Base-by-base conservation (phyloP, 1,140 invertebrate genomes). In the Cryptotermes secundus region DNA sequence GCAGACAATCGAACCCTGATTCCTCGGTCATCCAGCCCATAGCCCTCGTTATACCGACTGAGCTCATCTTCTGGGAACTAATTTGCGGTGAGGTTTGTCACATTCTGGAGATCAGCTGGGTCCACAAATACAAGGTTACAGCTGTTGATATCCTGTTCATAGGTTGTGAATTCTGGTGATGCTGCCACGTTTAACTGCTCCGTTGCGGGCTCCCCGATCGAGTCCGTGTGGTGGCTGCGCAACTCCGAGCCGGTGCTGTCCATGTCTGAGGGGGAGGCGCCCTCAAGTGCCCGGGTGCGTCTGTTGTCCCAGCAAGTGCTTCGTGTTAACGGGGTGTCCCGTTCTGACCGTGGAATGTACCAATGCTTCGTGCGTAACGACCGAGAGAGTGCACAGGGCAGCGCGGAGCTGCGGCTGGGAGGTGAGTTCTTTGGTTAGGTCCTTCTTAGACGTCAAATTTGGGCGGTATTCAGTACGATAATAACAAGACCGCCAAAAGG, bases 201-300 rank as follows among this genome's bases (percentile, higher is more conserved):
- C 86, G 85, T 86, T 85, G 87, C 86, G 86, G 91, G 90, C 85
- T 91, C 91, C 87, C 90, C 90, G 82, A 89, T 90, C 80, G 88
- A 90, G 79, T 89, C 88, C 45, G 88, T 91, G 82, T 89, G 89
- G 85, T 92, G 92, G 92, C 87, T 90, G 84, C 92, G 92, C 88
- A 91, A 96, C 87, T 94, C 94, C 1, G 92, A 93, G 84, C 91
- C 92, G 4, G 89, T 96, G 26, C 26, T 72, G n/a, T 16, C 59
- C 59, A 81, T 88, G 90, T 59, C 93, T 90, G n/a, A 94, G 7
- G 83, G 83, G 59, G 89, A 91, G 3, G 88, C 89, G 79, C 83
- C 92, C 93, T 31, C 93, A 96, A 2, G 90, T 31, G 89, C 87
- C 86, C 91, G 90, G 84, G 92, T 92, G 83, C 90, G 90, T 85